Evolutionary conservation across 2,888 invertebrate genomes (phyloP), one percentile per base, ranked within the genome.

Genomic region (Lasioglossum pauxillum): DNA sequence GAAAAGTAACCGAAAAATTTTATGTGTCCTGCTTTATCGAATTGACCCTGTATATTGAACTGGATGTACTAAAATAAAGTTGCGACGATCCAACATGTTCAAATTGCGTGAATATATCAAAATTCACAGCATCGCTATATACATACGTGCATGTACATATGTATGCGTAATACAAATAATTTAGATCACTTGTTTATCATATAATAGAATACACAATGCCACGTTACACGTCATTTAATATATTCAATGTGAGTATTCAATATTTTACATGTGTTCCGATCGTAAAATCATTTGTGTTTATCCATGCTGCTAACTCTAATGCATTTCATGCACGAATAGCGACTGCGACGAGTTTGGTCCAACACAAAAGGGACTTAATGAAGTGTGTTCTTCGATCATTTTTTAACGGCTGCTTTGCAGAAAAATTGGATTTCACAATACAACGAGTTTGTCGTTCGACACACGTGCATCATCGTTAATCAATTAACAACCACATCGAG

Each of bases 401-500:
- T 75, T 72, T 75, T 38, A 53, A 19, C 46, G 27, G 4, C 14
- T 31, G 19, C n/a, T 64, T 19, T 46, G 53, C 27, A n/a, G 53
- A 38, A 23, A 69, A 83, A 60, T 53, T 53, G 31, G 31, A 64
- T 64, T 64, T 64, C 7, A 64, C 64, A 31, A 64, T 64, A 31
- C 31, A 64, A 64, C 31, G 64, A 64, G 31, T 31, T 19, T 31
- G 31, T 19, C 31, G 31, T 16, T 14, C 16, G 27, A 31, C 7
- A 64, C 7, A 31, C 57, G 53, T 41, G 35, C 53, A 53, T 41
- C 19, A 7, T n/a, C 49, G 71, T 83, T 79, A 84, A 88, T 90
- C 82, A 90, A 91, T 82, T 88, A 84, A 84, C 72, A 8, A 12
- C 44, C 46, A 53, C 27, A 46, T 79, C 64, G 44, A 72, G 72